Evolutionary conservation across 2,888 invertebrate genomes (phyloP).

Genomic region (Arctia plantaginis): DNA sequence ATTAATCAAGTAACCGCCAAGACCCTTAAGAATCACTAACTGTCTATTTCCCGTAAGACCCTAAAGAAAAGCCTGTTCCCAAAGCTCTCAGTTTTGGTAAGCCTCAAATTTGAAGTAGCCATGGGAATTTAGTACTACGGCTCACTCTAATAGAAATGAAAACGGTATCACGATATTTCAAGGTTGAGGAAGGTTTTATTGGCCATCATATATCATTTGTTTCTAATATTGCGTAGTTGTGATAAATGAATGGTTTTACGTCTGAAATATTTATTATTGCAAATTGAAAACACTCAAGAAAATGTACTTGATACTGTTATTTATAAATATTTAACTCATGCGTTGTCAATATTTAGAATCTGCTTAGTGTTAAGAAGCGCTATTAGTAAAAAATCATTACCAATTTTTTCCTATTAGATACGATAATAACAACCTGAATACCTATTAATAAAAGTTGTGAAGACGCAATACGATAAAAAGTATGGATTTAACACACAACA

Average conservation of each 20-base stretch:
- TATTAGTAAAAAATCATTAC: background rate
- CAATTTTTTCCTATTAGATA: background rate
- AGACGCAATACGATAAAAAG: background rate
- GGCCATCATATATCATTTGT: slow-evolving; percentile 3
- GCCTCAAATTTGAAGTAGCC: slow-evolving; percentile 15
- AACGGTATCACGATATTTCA: background rate
- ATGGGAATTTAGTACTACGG: slow-evolving; percentile 24
- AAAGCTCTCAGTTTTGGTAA: slow-evolving; percentile 26
- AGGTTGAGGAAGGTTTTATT: background rate
- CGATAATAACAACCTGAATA: background rate
- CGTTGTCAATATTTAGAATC: background rate
- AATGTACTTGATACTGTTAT: background rate
- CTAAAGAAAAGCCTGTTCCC: slow-evolving; percentile 32
- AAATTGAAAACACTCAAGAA: background rate
- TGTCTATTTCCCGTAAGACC: slow-evolving; percentile 20
- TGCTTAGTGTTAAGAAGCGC: background rate
- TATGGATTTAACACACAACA: background rate
- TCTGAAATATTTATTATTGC: background rate
- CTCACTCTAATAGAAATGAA: slow-evolving; percentile 8
- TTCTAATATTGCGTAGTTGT: background rate
- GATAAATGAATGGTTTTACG: background rate
- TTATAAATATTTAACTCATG: background rate
- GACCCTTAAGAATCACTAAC: slow-evolving; percentile 8
- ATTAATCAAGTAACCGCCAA: background rate
- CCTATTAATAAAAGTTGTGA: background rate